These are phyloP conservation scores for Uromys caudimaculatus DNA, from an alignment of 2,797 vertebrate species.

Conservation along the genomic window DNA sequence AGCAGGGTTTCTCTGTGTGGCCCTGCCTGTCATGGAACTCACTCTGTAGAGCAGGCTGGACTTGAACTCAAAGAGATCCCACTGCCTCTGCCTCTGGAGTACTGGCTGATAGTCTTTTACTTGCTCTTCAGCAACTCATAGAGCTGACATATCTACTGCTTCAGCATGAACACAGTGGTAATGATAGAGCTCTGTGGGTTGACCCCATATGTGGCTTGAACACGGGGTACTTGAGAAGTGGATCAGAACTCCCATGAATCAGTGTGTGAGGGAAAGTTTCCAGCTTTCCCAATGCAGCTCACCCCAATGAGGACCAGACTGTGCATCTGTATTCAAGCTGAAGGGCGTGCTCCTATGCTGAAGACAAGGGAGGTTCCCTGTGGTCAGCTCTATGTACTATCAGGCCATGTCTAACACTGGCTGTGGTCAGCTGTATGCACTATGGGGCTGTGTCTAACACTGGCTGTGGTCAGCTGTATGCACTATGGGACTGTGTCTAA, in stretches of 20 bases:
- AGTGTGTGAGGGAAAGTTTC: neutral
- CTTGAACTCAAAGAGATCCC: neutral
- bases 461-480: neutral
- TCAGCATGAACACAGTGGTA: neutral
- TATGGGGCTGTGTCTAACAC: neutral
- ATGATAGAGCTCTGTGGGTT: neutral
- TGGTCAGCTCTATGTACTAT: neutral
- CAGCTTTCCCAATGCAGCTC: neutral
- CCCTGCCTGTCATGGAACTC: neutral
- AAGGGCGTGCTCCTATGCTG: neutral
- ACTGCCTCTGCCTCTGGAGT: neutral
- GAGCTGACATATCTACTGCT: accelerated
- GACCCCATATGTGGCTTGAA: neutral
- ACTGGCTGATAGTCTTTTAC: neutral
- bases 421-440: neutral
- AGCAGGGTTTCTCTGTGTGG: neutral
- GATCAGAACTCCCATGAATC: neutral
- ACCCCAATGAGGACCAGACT: neutral
- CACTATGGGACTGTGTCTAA: neutral
- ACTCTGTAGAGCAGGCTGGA: neutral
- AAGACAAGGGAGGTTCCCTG: neutral
- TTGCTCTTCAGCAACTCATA: neutral
- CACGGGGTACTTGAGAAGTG: neutral
- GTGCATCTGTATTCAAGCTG: neutral
- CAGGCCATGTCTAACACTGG: neutral